A percentile compares a stretch with the other conserved stretches of the same genome.
phyloP scores from a whole-genome alignment of 2,888 invertebrate species.

The Nemoura dubitans region DNA sequence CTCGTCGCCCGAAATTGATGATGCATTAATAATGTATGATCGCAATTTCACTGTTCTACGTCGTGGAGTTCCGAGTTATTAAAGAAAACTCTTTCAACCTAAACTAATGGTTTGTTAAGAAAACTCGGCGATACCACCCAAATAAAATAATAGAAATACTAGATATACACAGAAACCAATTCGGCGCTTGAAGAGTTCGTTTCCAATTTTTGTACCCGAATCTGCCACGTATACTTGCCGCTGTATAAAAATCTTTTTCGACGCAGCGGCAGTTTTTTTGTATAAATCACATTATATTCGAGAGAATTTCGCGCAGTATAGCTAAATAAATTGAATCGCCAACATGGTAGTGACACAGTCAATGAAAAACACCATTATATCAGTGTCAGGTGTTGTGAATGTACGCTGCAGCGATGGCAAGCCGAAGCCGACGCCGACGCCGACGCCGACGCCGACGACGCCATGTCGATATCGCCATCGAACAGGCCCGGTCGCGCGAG shows the following conservation, averaged over 20 bases:
- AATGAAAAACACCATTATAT: conserved; percentile 10
- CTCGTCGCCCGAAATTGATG: not conserved
- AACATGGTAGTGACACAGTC: conserved; percentile 13
- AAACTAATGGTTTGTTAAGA: not conserved
- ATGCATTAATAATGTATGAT: not conserved
- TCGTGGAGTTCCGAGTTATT: not conserved
- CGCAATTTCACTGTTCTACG: not conserved
- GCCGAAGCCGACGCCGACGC: no score
- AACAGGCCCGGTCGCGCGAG: not conserved
- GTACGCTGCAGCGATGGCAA: not conserved
- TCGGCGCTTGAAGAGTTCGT: not conserved
- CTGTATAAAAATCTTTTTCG: not conserved
- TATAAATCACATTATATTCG: conserved; percentile 21
- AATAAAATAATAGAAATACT: not conserved
- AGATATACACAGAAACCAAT: not conserved
- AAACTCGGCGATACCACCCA: not conserved
- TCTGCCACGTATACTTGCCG: not conserved
- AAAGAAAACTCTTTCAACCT: not conserved
- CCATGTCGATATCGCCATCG: conserved; percentile 7
- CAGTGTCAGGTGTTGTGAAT: conserved; percentile 20
- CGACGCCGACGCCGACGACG: not conserved
- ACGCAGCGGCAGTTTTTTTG: not conserved
- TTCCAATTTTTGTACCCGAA: not conserved
- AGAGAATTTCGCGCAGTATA: conserved; percentile 20
- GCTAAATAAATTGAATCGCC: conserved; percentile 26